These are phyloP conservation scores for Lerista edwardsae DNA, from an alignment of 2,797 vertebrate species.

Conservation along the genomic window DNA sequence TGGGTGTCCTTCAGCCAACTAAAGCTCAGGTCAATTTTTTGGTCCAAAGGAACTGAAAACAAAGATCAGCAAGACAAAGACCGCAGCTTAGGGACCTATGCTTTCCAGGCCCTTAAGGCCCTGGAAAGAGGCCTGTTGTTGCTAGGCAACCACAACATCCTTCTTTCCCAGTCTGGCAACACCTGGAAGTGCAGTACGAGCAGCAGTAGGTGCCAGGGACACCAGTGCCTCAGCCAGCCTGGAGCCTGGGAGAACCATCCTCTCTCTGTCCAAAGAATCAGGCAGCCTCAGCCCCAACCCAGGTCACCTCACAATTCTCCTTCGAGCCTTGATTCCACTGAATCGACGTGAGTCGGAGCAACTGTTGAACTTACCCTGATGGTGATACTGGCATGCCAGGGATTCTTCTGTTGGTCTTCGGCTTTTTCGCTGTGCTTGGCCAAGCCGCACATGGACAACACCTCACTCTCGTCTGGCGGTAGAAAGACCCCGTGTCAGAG, in stretches of 20 bases:
- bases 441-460: constrained; percentile 76
- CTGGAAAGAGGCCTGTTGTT: neutral
- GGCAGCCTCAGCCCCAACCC: neutral
- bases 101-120: too few species aligned
- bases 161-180: too few species aligned
- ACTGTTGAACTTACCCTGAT: constrained; percentile 63
- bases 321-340: neutral
- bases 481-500: neutral
- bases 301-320: neutral
- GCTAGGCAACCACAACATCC: neutral
- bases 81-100: neutral
- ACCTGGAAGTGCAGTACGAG: neutral
- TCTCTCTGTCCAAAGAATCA: neutral
- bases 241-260: neutral
- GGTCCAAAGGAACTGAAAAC: too few species aligned
- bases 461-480: constrained; percentile 69
- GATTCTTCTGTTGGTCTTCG: constrained; percentile 36
- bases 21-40: too few species aligned
- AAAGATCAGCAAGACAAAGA: too few species aligned
- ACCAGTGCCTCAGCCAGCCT: neutral
- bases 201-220: neutral
- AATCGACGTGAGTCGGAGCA: neutral
- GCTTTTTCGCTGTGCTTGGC: constrained; percentile 55
- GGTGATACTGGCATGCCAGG: constrained; percentile 72
- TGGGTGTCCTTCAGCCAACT: too few species aligned